phyloP scores from a whole-genome alignment of 2,797 vertebrate species.

The Zalophus californianus region DNA sequence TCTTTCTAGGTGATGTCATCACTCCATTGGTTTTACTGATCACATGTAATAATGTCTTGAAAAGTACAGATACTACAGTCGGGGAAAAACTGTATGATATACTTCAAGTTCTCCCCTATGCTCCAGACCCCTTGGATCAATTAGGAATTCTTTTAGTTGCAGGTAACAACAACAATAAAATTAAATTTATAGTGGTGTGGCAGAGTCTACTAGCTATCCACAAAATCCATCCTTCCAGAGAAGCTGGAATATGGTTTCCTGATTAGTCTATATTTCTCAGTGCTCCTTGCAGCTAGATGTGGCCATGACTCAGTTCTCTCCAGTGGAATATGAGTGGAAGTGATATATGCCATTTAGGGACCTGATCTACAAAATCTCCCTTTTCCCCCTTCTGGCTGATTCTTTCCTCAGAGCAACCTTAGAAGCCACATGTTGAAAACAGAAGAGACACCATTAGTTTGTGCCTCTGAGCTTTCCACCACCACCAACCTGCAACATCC shows the following conservation, averaged over 20 bases:
- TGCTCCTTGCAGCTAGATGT: not conserved
- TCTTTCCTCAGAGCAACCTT: not conserved
- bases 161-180: slow-evolving; percentile 8
- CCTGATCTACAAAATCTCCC: not conserved
- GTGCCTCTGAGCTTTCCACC: not conserved
- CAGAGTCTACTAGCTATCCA: not conserved
- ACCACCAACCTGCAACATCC: not conserved
- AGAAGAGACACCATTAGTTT: not conserved
- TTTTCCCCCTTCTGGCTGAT: not conserved
- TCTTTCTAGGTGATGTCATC: not conserved
- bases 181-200: not conserved
- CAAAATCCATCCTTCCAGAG: not conserved
- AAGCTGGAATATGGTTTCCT: not conserved
- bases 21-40: not conserved
- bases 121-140: not conserved
- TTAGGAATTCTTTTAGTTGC: not conserved
- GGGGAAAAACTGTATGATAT: not conserved
- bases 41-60: not conserved
- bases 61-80: not conserved
- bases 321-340: not conserved
- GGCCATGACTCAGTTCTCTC: not conserved
- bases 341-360: not conserved
- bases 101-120: not conserved
- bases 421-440: not conserved
- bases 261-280: not conserved